Evolutionary conservation across 1,140 invertebrate species (phyloP), one percentile per base, ranked within the genome.

Genomic region (Hesperophylax magnus): DNA sequence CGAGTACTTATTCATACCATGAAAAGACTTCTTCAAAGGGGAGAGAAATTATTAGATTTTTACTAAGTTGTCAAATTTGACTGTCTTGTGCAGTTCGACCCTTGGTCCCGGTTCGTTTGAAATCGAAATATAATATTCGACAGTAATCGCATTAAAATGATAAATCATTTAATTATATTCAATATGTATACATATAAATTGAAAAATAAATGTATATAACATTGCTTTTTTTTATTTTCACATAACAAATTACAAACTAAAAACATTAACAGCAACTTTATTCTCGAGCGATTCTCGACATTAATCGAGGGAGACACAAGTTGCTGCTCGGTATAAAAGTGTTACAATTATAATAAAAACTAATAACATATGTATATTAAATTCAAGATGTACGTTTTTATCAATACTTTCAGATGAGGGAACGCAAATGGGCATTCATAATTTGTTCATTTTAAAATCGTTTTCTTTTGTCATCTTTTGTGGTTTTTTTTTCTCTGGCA

Each of bases 371-470:
- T 60, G n/a, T 56, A 31, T 60, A 34, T 17, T 72, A 14, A 58
- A 8, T 58, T 58, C 27, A 75, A 27, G n/a, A n/a, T n/a, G n/a
- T 60, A 60, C 72, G 72, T 76, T 58, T 76, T 76, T 76, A 76
- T 76, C 72, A 76, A 76, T 76, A 76, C 72, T 76, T 76, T 76
- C 18, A 76, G 15, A 34, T 76, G 72, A 76, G 72, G 56, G 72
- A 76, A 76, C 72, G 5, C 14, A 31, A 47, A 18, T 61, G 2
- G 39, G 39, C 1, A 47, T 11, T 47, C 11, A 14, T 47, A 14
- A 14, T 47, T 47, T 47, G 9, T 47, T 47, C 11, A 2, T 3
- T 47, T 47, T 39, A 39, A 39, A 39, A 8, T 39, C 34, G 7
- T 39, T 6, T 39, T 8, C 34, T 39, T 39, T 5, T 39, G 3